Evolutionary conservation across 2,113 vertebrate genomes (phyloP).

Genomic region (Archocentrus centrarchus): DNA sequence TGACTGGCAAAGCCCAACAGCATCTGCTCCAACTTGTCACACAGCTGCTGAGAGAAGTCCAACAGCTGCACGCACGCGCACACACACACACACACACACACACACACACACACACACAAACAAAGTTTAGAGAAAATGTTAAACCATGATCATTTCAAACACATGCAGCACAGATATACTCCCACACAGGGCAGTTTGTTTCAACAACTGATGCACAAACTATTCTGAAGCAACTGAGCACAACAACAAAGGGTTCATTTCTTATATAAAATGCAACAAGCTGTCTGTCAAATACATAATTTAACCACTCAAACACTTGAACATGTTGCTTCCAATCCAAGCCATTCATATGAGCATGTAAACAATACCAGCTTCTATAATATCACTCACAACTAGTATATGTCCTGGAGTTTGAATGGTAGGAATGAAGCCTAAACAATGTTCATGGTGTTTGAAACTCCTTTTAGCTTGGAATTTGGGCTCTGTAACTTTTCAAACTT

Average conservation of each 20-base stretch:
- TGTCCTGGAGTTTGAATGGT: too few relatives aligned
- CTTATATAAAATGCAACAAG: neutral
- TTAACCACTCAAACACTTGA: neutral
- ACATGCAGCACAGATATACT: neutral
- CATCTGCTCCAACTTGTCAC: conserved; percentile 83
- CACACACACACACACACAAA: neutral
- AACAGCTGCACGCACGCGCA: conserved; percentile 75
- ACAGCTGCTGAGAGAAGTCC: conserved; percentile 87
- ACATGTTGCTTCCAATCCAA: neutral
- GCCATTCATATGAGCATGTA: too few relatives aligned
- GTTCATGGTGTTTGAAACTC: neutral
- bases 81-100: too few relatives aligned
- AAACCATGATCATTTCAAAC: neutral
- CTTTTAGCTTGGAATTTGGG: neutral
- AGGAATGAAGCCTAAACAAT: neutral
- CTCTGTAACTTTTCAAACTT: neutral
- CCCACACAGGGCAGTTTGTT: neutral
- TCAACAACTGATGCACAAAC: neutral
- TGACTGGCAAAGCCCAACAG: conserved; percentile 80
- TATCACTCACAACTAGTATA: too few relatives aligned
- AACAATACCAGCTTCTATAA: too few relatives aligned
- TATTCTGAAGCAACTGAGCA: neutral
- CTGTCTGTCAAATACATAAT: neutral
- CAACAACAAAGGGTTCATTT: neutral
- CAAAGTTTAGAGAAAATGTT: neutral